Evolutionary conservation across 2,888 invertebrate species (phyloP).

Genomic region (Adelognathus sp.): DNA sequence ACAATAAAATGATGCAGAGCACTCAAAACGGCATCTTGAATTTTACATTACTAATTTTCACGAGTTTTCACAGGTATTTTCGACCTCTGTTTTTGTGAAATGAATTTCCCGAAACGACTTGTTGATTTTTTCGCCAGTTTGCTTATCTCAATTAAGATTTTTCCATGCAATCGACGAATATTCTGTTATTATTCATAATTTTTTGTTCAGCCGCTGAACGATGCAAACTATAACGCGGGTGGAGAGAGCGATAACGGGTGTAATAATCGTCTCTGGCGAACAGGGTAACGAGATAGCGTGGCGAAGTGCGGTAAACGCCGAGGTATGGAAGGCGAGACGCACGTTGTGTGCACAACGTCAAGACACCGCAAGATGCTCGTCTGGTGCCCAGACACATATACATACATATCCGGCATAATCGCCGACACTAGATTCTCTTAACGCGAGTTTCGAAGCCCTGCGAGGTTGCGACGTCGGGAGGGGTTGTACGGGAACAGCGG

Average conservation of each 20-base stretch:
- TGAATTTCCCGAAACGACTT: no score
- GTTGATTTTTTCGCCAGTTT: no score
- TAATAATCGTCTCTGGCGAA: slow-evolving; percentile 13
- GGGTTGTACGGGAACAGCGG: background rate
- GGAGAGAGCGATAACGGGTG: slow-evolving; percentile 28
- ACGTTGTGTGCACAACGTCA: slow-evolving; percentile 3
- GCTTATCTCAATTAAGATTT: background rate
- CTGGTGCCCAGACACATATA: slow-evolving; percentile 23
- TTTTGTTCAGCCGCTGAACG: background rate
- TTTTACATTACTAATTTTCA: no score
- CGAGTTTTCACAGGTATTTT: no score
- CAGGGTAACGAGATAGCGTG: background rate
- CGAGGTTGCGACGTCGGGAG: background rate
- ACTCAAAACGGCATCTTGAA: no score
- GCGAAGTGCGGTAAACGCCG: background rate
- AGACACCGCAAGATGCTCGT: slow-evolving; percentile 45
- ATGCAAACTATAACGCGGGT: background rate
- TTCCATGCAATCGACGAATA: background rate
- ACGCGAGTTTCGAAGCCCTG: slow-evolving; percentile 55
- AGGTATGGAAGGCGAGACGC: background rate
- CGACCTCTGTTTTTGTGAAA: no score
- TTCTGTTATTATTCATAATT: background rate
- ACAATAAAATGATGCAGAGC: no score
- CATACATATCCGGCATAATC: slow-evolving; percentile 37
- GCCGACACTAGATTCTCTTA: slow-evolving; percentile 57